Evolutionary conservation across 1,140 invertebrate genomes (phyloP).

Genomic region (Littorina saxatilis): DNA sequence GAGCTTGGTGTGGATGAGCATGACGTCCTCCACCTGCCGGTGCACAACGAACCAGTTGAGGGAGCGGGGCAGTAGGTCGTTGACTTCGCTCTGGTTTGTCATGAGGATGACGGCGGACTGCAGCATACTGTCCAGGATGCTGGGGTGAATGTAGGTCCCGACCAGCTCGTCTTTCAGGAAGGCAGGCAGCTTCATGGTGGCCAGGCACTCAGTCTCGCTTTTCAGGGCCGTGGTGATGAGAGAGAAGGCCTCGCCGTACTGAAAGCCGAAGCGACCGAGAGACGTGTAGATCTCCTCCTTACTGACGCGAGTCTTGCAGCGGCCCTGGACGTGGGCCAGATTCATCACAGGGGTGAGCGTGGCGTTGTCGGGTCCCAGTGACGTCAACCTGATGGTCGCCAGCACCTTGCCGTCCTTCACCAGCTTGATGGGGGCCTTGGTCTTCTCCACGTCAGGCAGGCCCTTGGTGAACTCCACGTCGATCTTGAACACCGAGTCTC

Average conservation of each 20-base stretch:
- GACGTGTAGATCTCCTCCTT: constrained; percentile 52
- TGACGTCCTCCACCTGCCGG: constrained; percentile 37
- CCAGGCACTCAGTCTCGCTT: constrained; percentile 52
- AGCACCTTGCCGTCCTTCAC: constrained; percentile 26
- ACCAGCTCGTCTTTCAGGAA: constrained; percentile 45
- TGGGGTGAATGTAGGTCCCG: constrained; percentile 54
- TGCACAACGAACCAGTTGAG: constrained; percentile 30
- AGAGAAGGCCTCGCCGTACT: constrained; percentile 52
- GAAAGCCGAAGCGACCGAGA: constrained; percentile 51
- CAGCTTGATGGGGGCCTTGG: constrained; percentile 16
- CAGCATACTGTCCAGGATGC: constrained; percentile 56
- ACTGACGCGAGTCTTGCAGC: constrained; percentile 44
- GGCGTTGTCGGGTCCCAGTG: neutral
- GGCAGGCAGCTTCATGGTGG: constrained; percentile 47
- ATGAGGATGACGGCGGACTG: constrained; percentile 52
- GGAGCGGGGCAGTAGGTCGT: constrained; percentile 37
- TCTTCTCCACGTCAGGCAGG: neutral
- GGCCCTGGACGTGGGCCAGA: constrained; percentile 44
- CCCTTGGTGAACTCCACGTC: constrained; percentile 28
- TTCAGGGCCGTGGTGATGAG: constrained; percentile 45
- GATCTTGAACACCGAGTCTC: constrained; percentile 13
- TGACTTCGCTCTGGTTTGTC: constrained; percentile 32
- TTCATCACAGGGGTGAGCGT: neutral
- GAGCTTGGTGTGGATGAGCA: constrained; percentile 40
- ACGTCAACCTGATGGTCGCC: constrained; percentile 1